Base-by-base conservation (phyloP, 2,888 invertebrate genomes). In the Craniophora ligustri region DNA sequence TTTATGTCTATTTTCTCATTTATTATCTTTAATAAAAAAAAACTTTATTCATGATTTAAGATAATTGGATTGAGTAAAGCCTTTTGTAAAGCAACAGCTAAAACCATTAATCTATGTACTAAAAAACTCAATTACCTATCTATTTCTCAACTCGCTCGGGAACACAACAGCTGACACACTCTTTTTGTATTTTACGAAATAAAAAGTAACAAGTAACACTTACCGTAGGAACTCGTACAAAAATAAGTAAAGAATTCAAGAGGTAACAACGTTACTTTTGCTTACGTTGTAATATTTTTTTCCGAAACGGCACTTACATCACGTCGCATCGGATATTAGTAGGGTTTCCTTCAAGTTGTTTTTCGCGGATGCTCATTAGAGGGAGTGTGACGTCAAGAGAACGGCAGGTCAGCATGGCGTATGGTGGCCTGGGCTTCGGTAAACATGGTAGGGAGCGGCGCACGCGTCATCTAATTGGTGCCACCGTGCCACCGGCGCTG, bases 381-480 rank as follows among this genome's bases (percentile, higher is more conserved):
- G 74, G 65, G 42, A 55, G 71, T 62, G 74, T 82, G 87, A 87
- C 86, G 86, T 89, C 85, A 87, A 83, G 81, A 71, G 79, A 77
- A 72, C 75, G 81, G 73, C 74, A 72, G 70, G 60, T 57, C 72
- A 71, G 56, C 28, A 51, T 11, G 35, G 19, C 35, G 19, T 4
- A 36, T 13, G 56, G 40, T 26, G 31, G 44, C 59, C 48, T 57
- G 54, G 61, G 67, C 70, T 53, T 65, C 63, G 53, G 80, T 70
- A 81, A 85, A 87, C 81, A 84, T 51, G 19, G 69, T 46, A 70
- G 86, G 88, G 89, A 84, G 87, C 84, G 88, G 84, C 84, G 82
- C 84, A 84, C 83, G 86, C 87, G 88, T 89, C 89, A 90, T 84
- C 45, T 65, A 75, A 76, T 74, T 75, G 69, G 76, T 72, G 72